These are phyloP conservation scores for Siniperca obscura DNA, from an alignment of 2,797 vertebrate species.

Conservation along the genomic window DNA sequence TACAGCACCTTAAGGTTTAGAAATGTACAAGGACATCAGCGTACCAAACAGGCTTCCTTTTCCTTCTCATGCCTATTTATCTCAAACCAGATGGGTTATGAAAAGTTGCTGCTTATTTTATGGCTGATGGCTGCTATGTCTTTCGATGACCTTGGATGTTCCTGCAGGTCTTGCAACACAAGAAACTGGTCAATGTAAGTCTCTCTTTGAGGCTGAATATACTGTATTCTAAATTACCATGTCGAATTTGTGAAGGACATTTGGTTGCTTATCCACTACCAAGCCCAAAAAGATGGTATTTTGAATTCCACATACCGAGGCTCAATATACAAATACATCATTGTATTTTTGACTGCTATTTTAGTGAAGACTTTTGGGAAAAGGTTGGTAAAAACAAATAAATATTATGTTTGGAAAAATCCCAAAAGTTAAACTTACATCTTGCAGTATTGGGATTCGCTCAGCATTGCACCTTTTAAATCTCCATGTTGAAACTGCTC, in stretches of 20 bases:
- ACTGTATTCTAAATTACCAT: not conserved
- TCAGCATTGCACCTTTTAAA: conserved; percentile 11
- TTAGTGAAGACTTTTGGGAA: conserved; percentile 10
- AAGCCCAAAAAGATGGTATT: not conserved
- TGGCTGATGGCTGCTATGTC: not conserved
- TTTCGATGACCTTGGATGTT: conserved; percentile 12
- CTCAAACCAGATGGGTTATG: not conserved
- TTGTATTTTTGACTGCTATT: conserved; percentile 3
- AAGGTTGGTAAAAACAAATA: conserved; percentile 11
- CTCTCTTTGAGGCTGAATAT: not conserved
- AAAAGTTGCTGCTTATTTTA: conserved; percentile 7
- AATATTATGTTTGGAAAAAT: not conserved
- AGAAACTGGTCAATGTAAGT: not conserved
- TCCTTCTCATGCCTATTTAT: not conserved
- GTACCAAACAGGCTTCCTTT: not conserved
- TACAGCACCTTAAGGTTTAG: not conserved
- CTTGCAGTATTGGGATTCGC: not conserved
- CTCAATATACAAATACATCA: not conserved
- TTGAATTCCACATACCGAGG: not conserved
- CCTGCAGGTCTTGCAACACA: not conserved
- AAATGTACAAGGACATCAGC: not conserved
- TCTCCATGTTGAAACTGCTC: conserved; percentile 7
- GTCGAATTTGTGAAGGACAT: not conserved
- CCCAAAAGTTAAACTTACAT: not conserved
- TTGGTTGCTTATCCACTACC: not conserved